Base-by-base conservation (phyloP, 2,113 vertebrate genomes). In the Vombatus ursinus region DNA sequence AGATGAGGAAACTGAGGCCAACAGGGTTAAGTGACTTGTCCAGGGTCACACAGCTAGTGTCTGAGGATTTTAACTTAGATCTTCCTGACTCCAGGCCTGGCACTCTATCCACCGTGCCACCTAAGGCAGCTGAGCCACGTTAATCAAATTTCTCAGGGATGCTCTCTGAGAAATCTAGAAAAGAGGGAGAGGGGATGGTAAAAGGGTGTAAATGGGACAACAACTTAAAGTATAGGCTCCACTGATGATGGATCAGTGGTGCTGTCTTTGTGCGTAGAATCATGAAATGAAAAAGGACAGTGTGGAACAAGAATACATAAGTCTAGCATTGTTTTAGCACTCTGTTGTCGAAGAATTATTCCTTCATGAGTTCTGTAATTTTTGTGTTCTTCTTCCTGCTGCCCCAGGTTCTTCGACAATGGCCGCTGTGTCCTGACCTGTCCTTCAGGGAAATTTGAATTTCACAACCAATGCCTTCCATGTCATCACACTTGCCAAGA, bases 401-500 rank as follows among this genome's bases (percentile, higher is more conserved):
- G 95, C 84, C 49, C 96, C 98, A 99, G 99, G 97, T 91, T 99
- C 91, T 99, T 99, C 94, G 98, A 99, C 10, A 97, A 99, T 3
- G 99, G 99, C 2, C 90, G 0, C 44, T 99, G 99, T 90, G 93
- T 98, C 94, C 97, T 98, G 37, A 96, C 52, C 31, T 99, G 99
- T 93, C 98, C 98, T 90, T 94, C 57, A 25, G 98, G 99, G 48
- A 99, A 99, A 97, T 99, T 99, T 94, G 97, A 98, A 92, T 98
- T 97, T 94, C 97, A 98, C 51, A 96, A 98, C 28, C 99, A 98
- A 50, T 99, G 99, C 94, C 98, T 98, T 90, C 97, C 96, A 4
- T 99, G 99, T 98, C 99, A 99, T 97, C 98, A 99, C 95, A 99
- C 99, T 94, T 99, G 99, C 98, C 97, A 98, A 0, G 98, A 98